phyloP scores from a whole-genome alignment of 2,797 vertebrate genomes.

The Pseudochirops cupreus region DNA sequence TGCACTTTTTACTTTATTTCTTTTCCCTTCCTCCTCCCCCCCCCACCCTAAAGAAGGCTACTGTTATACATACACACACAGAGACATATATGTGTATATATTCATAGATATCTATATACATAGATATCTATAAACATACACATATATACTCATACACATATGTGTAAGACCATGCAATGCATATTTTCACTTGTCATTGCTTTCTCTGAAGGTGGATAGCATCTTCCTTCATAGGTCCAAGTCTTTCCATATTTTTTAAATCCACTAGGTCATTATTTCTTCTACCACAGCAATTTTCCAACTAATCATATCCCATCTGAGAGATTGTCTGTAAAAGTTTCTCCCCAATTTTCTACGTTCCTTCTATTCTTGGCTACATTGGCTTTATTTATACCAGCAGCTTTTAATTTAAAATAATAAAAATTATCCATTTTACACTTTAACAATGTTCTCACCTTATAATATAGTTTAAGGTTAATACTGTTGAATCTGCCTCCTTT shows the following conservation, averaged over 20 bases:
- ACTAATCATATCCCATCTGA: neutral
- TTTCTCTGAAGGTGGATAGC: neutral
- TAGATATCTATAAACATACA: neutral
- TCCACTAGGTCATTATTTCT: neutral
- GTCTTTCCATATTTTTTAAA: neutral
- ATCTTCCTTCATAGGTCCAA: neutral
- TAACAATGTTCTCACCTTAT: neutral
- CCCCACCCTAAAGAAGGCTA: too few species aligned
- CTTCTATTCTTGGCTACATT: neutral
- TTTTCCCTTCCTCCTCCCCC: too few species aligned
- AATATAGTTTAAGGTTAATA: neutral
- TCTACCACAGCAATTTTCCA: neutral
- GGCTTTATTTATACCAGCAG: neutral
- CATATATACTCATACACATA: neutral
- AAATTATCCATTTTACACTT: neutral
- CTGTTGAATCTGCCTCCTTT: neutral
- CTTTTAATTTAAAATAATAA: neutral
- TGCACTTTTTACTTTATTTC: too few species aligned
- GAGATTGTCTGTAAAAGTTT: neutral
- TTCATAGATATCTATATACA: too few species aligned
- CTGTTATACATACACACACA: too few species aligned
- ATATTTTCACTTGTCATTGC: neutral
- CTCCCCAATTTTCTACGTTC: neutral
- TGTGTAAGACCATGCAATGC: neutral
- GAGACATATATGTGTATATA: too few species aligned